Percentiles rank a stretch among this genome's conserved stretches.
These are phyloP conservation scores for Loxodonta africana DNA, from an alignment of 2,113 vertebrate genomes.

Conservation along the genomic window DNA sequence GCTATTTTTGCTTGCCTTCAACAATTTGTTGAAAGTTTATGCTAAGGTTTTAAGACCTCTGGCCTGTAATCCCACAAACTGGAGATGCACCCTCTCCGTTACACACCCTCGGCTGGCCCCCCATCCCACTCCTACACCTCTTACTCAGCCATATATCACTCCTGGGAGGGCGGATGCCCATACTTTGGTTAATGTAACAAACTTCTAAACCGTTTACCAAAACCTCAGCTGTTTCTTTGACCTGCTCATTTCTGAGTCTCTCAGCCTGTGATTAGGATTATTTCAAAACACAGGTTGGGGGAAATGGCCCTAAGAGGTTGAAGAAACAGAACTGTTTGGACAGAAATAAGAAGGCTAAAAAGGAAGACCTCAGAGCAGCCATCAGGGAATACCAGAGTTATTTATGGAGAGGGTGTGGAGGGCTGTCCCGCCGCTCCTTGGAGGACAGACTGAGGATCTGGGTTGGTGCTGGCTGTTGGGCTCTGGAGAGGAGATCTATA, in stretches of 20 bases:
- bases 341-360: slow-evolving; percentile 27
- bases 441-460: background rate
- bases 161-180: too few species aligned
- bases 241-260: background rate
- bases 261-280: background rate
- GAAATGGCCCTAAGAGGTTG: background rate
- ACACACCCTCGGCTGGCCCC: too few species aligned
- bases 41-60: background rate
- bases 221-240: background rate
- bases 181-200: background rate
- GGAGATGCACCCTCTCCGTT: background rate
- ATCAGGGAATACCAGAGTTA: background rate
- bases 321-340: background rate
- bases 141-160: background rate
- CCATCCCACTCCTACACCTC: too few species aligned
- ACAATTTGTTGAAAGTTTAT: background rate
- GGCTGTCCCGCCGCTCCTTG: background rate
- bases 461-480: accelerated
- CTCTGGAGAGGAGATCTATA: background rate
- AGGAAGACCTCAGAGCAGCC: background rate
- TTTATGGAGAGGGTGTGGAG: background rate
- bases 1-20: background rate
- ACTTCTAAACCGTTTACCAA: background rate
- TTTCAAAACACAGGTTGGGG: background rate
- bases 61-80: accelerated